Conservation (phyloP, 2,797 vertebrate species). For the Sebastiscus albofasciatus region DNA sequence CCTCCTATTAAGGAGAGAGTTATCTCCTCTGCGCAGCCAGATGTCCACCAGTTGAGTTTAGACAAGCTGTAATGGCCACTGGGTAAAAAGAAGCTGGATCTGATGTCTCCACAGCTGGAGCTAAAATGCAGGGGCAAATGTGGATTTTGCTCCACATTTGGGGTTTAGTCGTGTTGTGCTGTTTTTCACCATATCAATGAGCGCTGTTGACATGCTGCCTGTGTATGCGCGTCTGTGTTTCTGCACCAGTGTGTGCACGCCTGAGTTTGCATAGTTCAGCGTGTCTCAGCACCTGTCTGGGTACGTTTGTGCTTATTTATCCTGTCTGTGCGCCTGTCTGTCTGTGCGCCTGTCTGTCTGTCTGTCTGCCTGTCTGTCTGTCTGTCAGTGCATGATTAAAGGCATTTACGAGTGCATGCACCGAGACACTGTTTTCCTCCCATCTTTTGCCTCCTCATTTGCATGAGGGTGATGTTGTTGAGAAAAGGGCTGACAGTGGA, state of each 20-base stretch:
- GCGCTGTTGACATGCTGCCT: constrained; percentile 1
- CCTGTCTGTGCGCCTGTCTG: constrained; percentile 18
- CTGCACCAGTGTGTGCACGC: constrained; percentile 6
- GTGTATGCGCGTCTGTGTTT: background rate
- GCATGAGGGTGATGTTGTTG: constrained; percentile 65
- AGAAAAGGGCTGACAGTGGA: constrained; percentile 75
- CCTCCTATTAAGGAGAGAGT: constrained; percentile 72
- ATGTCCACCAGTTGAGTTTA: constrained; percentile 78
- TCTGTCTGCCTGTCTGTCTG: constrained; percentile 10
- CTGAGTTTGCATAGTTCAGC: constrained; percentile 18
- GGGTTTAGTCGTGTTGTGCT: constrained; percentile 21
- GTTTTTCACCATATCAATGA: constrained; percentile 29
- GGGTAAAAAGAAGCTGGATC: constrained; percentile 58
- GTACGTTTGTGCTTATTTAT: constrained; percentile 32
- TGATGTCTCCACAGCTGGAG: constrained; percentile 67
- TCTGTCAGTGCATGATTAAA: constrained; percentile 44
- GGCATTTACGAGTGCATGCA: constrained; percentile 32
- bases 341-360: constrained; percentile 12
- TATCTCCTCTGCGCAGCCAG: constrained; percentile 73
- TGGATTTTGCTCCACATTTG: constrained; percentile 35
- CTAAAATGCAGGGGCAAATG: constrained; percentile 41
- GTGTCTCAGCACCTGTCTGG: constrained; percentile 28
- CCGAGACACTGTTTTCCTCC: constrained; percentile 31
- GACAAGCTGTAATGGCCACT: constrained; percentile 66
- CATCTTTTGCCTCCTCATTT: constrained; percentile 63